Percentiles rank a stretch among this genome's conserved stretches.
phyloP scores from a whole-genome alignment of 2,797 vertebrate species.

The Syndactyla subalaris region DNA sequence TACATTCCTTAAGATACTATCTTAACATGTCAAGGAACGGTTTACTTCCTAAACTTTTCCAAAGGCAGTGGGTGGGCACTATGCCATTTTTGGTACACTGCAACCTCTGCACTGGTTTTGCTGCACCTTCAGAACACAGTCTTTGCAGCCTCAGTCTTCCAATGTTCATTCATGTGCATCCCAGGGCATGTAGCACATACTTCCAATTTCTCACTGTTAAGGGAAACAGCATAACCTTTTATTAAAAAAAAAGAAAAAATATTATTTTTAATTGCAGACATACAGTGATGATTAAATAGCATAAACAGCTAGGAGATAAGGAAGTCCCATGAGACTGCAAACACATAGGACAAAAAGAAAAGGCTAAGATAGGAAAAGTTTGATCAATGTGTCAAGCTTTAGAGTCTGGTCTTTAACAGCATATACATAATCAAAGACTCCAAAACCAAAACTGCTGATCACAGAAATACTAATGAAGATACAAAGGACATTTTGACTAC shows the following conservation, averaged over 20 bases:
- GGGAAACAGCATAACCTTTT: rapidly evolving
- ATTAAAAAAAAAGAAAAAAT: too few species aligned
- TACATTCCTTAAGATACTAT: neutral
- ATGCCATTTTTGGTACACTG: neutral
- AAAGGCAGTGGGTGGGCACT: neutral
- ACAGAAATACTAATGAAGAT: neutral
- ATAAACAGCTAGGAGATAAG: neutral
- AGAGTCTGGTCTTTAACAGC: neutral
- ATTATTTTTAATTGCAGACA: neutral
- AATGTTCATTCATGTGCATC: neutral
- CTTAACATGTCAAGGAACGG: neutral
- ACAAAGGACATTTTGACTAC: neutral
- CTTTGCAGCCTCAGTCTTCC: neutral
- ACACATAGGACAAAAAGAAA: neutral
- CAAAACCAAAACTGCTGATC: neutral
- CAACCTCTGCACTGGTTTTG: neutral
- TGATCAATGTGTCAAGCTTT: neutral
- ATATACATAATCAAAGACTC: neutral
- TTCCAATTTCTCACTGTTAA: neutral
- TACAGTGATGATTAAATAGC: rapidly evolving
- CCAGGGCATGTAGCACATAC: neutral
- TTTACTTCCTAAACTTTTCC: neutral
- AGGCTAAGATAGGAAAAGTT: neutral
- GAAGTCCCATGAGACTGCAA: neutral
- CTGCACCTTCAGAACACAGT: neutral